Base-by-base conservation (phyloP, 2,888 invertebrate genomes). In the Dicyrtoma fusca region DNA sequence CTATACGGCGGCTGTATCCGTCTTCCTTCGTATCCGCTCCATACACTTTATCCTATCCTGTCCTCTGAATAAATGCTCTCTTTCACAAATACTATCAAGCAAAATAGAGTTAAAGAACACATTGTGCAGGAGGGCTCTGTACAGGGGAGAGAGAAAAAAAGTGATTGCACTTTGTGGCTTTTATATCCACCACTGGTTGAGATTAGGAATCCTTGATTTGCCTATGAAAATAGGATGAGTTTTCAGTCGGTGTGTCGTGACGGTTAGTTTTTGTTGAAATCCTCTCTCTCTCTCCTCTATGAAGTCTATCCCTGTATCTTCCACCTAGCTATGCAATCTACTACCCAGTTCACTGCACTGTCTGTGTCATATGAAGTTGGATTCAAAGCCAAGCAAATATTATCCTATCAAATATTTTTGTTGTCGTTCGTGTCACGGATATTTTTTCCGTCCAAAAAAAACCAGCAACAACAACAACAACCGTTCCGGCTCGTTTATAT, bases 101-200 rank as follows among this genome's bases (percentile, higher is more conserved):
- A 49, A 49, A 49, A 17, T n/a, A 49, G 49, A 49, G 49, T 49
- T 49, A 49, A 34, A 34, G 34, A 34, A 34, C 19, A 10, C 4
- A 49, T 49, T 49, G 49, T 17, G 19, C 49, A 4, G 13, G 45
- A 49, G 19, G 19, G 19, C n/a, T n/a, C n/a, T 17, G 49, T 4
- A 49, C 4, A 49, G 11, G 49, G 11, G 49, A 17, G 49, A 49
- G 11, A 10, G 34, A 49, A 63, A 72, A 59, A 71, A 66, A 49
- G 55, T 62, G 63, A 73, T 69, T 73, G 68, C 73, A 73, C 73
- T 73, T 69, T 69, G 73, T 68, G 73, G 63, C 57, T 73, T 73
- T 66, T 73, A 73, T 73, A 63, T 53, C 45, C 57, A 62, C 59
- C 53, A 53, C n/a, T 53, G 8, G 10, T 53, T 53, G 42, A 66